phyloP scores from a whole-genome alignment of 1,140 invertebrate species.

The Panulirus ornatus region DNA sequence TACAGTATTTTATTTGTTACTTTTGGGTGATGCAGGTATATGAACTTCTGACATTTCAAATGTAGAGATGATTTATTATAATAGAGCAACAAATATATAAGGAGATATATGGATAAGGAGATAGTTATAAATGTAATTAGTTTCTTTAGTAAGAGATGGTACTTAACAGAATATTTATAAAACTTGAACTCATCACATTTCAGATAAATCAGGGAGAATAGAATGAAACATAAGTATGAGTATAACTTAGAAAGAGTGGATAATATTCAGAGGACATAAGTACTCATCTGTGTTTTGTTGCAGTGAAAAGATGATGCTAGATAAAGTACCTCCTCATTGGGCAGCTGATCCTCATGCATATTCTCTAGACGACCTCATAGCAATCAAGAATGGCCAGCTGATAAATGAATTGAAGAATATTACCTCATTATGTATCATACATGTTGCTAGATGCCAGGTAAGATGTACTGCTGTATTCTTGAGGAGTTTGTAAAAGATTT shows the following conservation, averaged over 20 bases:
- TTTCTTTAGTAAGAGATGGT: not conserved
- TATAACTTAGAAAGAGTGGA: not conserved
- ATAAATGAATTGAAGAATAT: conserved; percentile 82
- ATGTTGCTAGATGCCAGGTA: conserved; percentile 86
- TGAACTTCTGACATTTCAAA: not conserved
- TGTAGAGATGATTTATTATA: not conserved
- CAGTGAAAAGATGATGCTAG: conserved; percentile 83
- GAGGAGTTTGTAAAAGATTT: not conserved
- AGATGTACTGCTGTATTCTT: conserved; percentile 62
- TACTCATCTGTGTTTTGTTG: conserved; percentile 74
- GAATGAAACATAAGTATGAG: not conserved
- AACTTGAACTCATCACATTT: not conserved
- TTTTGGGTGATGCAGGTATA: not conserved
- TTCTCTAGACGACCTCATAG: conserved; percentile 87
- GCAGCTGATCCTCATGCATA: conserved; percentile 85
- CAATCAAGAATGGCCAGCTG: conserved; percentile 84
- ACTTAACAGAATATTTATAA: not conserved
- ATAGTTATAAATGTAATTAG: not conserved
- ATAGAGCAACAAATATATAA: not conserved
- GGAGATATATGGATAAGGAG: not conserved
- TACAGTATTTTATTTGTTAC: too few species aligned
- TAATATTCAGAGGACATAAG: not conserved
- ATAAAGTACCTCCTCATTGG: conserved; percentile 82
- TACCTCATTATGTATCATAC: conserved; percentile 82
- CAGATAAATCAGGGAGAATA: not conserved